phyloP scores from a whole-genome alignment of 2,113 vertebrate species.

The Grammomys dolichurus region DNA sequence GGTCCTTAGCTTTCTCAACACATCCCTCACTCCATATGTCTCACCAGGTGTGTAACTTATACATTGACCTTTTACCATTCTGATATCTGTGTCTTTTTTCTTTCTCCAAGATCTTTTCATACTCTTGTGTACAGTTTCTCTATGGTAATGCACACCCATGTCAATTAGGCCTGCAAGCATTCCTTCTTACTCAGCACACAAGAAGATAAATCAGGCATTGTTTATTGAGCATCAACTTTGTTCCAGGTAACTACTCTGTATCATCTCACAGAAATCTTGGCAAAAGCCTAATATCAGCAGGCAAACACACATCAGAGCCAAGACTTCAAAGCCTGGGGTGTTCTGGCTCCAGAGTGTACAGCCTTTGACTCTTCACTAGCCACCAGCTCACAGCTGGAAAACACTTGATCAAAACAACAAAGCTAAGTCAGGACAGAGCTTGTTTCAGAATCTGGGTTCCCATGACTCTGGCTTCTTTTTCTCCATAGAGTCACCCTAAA shows the following conservation, averaged over 20 bases:
- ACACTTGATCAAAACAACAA: not conserved
- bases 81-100: not conserved
- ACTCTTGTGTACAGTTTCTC: not conserved
- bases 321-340: not conserved
- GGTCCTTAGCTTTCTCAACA: not conserved
- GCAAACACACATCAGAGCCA: not conserved
- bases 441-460: not conserved
- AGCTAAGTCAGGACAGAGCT: not conserved
- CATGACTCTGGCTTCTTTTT: not conserved
- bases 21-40: not conserved
- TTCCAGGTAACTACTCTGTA: not conserved
- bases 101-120: not conserved
- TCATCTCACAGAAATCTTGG: constrained; percentile 45
- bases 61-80: not conserved
- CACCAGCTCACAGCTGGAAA: not conserved
- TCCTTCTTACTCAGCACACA: not conserved
- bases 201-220: not conserved
- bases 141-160: not conserved
- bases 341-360: not conserved
- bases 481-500: not conserved
- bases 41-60: not conserved
- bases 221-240: constrained; percentile 2
- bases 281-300: not conserved
- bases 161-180: not conserved
- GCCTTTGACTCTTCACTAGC: not conserved